Base-by-base conservation (phyloP, 2,888 invertebrate genomes). In the Bibio marci region DNA sequence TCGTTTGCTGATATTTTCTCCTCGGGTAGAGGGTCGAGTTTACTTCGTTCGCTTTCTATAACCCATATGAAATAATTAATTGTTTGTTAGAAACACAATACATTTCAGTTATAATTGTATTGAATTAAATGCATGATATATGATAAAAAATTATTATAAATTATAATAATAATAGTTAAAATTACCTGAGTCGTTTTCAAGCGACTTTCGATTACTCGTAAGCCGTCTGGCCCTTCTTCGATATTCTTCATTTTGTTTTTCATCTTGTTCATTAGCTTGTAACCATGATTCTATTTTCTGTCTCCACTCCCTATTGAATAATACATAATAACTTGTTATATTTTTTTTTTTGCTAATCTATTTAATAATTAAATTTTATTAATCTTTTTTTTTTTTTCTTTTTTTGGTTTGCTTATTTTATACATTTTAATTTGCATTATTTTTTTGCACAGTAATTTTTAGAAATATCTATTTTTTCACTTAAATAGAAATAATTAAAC, bases 251-350 rank as follows among this genome's bases (percentile, higher is more conserved):
- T 70, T 76, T 47, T 73, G 71, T 50, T 73, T 73, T 57, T 82
- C 85, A 54, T 76, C 82, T 53, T 75, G 77, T 55, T 85, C 85
- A 63, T 83, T 86, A 41, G 85, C 83, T 48, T 85, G 77, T 45
- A 90, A 64, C 90, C 90, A 90, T 6, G 83, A 83, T 59, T 90
- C 87, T 52, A 90, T 88, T 58, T 88, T 87, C 57, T 86, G 82
- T 36, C 81, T 69, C 85, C 86, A 86, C 54, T 86, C 85, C 62
- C 80, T 80, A 49, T 12, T 39, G 35, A 34, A 27, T 35, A 11
- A 35, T n/a, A 18, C 27, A 25, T 39, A 32, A 27, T 31, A 38
- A 38, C 39, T 43, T 40, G 4, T 6, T 22, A 6, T 22, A 22
- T 6, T 22, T 22, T 4, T 22, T 22, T 22, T 6, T 22, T 22